Base-by-base conservation (phyloP, 2,888 invertebrate genomes). In the Entomobrya multifasciata region DNA sequence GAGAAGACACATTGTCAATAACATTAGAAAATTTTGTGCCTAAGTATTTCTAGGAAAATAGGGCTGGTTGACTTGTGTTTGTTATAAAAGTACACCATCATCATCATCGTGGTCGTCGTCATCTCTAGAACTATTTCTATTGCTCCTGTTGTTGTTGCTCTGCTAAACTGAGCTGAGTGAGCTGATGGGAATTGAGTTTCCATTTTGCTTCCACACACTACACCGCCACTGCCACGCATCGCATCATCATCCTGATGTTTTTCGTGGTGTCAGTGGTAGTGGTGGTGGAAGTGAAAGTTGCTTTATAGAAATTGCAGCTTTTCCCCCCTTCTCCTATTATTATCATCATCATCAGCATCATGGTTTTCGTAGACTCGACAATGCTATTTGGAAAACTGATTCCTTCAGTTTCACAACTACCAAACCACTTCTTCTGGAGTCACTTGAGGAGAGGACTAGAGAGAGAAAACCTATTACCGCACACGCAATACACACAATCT, bases 341-440 rank as follows among this genome's bases (percentile, higher is more conserved):
- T 70, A 70, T 70, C 20, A 70, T 47, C 47, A 44, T 70, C 67
- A 20, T 70, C 62, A 62, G 15, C 57, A 22, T 57, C 57, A 10
- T 52, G 47, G 49, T 78, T 65, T 20, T 62, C 25, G 52, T n/a
- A n/a, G n/a, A n/a, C n/a, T 30, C 60, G 60, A 60, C 60, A 60
- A 49, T 52, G 65, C 81, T 67, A 81, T 82, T 82, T 72, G 57
- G 72, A 60, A 82, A 82, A 74, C 72, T 81, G 82, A 82, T 82
- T 82, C 82, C 49, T 57, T 67, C 47, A 25, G 65, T 78, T 62
- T 78, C 49, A 36, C 60, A 41, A 57, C 60, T 60, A 20, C 30
- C 67, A 70, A 44, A 65, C 79, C 67, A 70, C 67, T 36, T n/a
- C n/a, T 44, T 22, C 20, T 11, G 62, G 30, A 62, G 30, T 62